These are phyloP conservation scores for Apistogramma diplotaenia DNA, from an alignment of 2,113 vertebrate genomes.

Conservation along the genomic window DNA sequence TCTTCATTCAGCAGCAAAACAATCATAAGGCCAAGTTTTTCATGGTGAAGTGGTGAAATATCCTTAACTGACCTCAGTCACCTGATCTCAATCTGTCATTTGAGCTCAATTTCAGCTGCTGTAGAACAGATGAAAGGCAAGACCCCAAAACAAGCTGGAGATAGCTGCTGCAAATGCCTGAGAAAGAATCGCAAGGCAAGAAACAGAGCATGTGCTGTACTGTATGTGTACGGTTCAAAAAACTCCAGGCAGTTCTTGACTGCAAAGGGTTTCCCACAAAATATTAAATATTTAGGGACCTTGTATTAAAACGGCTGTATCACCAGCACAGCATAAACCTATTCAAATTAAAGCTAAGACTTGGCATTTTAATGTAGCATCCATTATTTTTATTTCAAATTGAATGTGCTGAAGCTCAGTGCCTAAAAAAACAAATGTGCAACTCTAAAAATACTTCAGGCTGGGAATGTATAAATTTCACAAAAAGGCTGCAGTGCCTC, in stretches of 20 bases:
- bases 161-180: background rate
- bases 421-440: background rate
- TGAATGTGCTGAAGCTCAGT: background rate
- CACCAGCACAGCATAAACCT: background rate
- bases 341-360: background rate
- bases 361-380: background rate
- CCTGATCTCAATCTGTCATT: background rate
- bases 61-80: background rate
- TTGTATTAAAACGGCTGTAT: background rate
- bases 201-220: background rate
- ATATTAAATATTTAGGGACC: background rate
- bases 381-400: background rate
- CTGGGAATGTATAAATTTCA: background rate
- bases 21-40: background rate
- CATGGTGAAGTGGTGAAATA: background rate
- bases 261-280: background rate
- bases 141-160: background rate
- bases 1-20: background rate
- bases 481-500: background rate
- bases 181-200: background rate
- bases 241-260: background rate
- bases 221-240: background rate
- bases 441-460: background rate
- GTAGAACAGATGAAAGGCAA: background rate
- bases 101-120: background rate